phyloP scores from a whole-genome alignment of 2,888 invertebrate species.

The Galerucella nymphaeae region DNA sequence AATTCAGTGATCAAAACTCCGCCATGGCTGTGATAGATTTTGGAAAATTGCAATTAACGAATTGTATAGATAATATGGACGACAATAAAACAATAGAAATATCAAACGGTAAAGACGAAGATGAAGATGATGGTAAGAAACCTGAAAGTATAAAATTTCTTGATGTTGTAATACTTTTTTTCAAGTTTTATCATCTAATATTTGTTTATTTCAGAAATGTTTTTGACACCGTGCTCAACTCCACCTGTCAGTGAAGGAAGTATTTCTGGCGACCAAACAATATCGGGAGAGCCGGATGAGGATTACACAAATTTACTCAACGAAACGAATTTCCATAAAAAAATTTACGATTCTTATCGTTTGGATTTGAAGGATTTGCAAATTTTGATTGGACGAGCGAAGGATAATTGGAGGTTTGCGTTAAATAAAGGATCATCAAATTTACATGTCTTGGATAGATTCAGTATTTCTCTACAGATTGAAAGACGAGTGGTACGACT shows the following conservation, averaged over 20 bases:
- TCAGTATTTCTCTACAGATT: conserved; percentile 72
- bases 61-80: conserved; percentile 60
- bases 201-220: conserved; percentile 67
- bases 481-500: conserved; percentile 75
- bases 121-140: conserved; percentile 61
- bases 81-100: conserved; percentile 57
- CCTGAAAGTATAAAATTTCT: too few species aligned
- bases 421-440: conserved; percentile 84
- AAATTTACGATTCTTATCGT: conserved; percentile 81
- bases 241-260: conserved; percentile 85
- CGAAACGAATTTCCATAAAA: conserved; percentile 73
- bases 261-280: conserved; percentile 65
- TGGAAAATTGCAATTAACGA: conserved; percentile 81
- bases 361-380: conserved; percentile 87
- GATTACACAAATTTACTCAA: conserved; percentile 60
- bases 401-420: conserved; percentile 91
- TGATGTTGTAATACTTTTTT: too few species aligned
- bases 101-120: conserved; percentile 62
- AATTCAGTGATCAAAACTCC: conserved; percentile 79
- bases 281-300: conserved; percentile 57
- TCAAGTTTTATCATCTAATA: too few species aligned
- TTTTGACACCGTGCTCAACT: conserved; percentile 88
- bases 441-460: conserved; percentile 79
- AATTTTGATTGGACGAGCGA: conserved; percentile 87
- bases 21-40: conserved; percentile 90